Conservation (phyloP, 2,888 invertebrate species). For the Dimorphilus gyrociliatus region DNA sequence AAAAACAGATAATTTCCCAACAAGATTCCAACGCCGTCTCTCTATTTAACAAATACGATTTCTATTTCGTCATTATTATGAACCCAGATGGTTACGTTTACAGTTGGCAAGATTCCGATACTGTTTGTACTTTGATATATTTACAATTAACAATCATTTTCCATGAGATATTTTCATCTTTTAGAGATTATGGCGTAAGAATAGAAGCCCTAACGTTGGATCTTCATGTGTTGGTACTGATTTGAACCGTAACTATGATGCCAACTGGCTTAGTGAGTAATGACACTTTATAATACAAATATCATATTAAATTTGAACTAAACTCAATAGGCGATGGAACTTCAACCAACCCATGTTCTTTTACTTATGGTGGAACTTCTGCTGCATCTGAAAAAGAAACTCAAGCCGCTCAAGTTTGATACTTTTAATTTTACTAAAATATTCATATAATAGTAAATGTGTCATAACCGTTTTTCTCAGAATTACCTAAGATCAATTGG, state of each 20-base stretch:
- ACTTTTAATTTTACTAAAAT: too few species aligned
- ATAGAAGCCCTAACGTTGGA: constrained; percentile 6
- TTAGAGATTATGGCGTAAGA: constrained; percentile 11
- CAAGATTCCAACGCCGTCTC: constrained; percentile 5
- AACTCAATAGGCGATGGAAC: constrained; percentile 8
- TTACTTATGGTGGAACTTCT: constrained; percentile 6
- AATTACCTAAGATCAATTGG: too few species aligned
- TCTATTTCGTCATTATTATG: constrained; percentile 9
- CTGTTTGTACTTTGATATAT: too few species aligned
- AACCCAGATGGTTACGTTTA: constrained; percentile 11
- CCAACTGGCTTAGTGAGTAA: constrained; percentile 9
- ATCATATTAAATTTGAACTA: constrained; percentile 1
- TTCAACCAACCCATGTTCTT: constrained; percentile 5
- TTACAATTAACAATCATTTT: too few species aligned
- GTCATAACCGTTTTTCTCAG: too few species aligned
- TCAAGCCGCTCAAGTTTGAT: constrained; percentile 6
- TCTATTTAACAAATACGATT: constrained; percentile 10
- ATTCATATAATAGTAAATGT: too few species aligned
- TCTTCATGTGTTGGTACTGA: constrained; percentile 7
- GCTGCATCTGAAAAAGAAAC: constrained; percentile 10
- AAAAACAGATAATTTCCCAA: too few species aligned
- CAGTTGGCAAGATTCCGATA: constrained; percentile 5
- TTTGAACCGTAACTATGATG: constrained; percentile 10
- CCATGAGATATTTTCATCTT: too few species aligned
- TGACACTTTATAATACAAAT: not conserved